Conservation (phyloP, 2,888 invertebrate species). For the Listrodromus nycthemerus region DNA sequence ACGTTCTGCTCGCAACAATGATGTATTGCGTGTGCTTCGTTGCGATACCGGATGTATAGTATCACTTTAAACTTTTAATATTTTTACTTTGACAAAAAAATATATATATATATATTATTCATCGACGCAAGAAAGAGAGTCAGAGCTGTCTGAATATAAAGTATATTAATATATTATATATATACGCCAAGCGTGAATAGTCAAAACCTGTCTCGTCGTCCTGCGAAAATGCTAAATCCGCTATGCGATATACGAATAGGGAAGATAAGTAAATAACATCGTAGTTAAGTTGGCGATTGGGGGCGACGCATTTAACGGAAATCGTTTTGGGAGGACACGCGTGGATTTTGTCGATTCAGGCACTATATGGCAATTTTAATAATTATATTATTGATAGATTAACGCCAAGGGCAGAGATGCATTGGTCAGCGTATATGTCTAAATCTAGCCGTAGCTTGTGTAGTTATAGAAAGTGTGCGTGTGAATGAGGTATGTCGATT, state of each 20-base stretch:
- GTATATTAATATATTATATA: conserved; percentile 72
- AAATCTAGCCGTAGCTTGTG: conserved; percentile 82
- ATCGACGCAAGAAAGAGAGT: conserved; percentile 70
- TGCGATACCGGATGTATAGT: conserved; percentile 73
- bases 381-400: conserved; percentile 75
- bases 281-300: conserved; percentile 1
- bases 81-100: conserved; percentile 70
- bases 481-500: conserved; percentile 61
- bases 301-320: conserved; percentile 11
- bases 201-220: conserved; percentile 54
- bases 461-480: conserved; percentile 76
- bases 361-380: conserved; percentile 75
- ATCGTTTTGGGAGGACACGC: conserved; percentile 65
- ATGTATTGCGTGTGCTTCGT: conserved; percentile 65
- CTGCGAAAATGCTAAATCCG: background rate
- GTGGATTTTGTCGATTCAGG: conserved; percentile 75
- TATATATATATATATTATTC: conserved; percentile 69
- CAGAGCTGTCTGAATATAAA: conserved; percentile 75
- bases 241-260: conserved; percentile 11
- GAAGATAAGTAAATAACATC: background rate
- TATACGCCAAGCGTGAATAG: conserved; percentile 62
- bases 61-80: conserved; percentile 71
- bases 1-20: conserved; percentile 41
- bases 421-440: conserved; percentile 84
- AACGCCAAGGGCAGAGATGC: conserved; percentile 80